Conservation (phyloP, 2,797 vertebrate genomes). For the Limnodromus scolopaceus region DNA sequence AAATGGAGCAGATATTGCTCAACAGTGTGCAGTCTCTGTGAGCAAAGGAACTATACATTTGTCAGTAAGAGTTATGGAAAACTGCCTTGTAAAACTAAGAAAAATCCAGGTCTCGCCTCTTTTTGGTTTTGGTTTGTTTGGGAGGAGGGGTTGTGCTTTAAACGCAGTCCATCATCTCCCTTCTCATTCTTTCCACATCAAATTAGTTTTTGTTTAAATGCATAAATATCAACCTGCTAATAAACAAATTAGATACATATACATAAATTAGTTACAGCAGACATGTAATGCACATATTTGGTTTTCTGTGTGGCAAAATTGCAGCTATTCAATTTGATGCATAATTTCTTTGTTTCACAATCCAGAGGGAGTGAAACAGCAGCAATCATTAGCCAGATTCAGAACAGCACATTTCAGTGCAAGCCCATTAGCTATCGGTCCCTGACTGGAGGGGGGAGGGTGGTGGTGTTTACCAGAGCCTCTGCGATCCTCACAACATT, state of each 20-base stretch:
- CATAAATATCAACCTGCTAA: background rate
- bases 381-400: background rate
- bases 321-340: background rate
- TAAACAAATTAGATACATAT: background rate
- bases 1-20: background rate
- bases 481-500: background rate
- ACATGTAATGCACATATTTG: background rate
- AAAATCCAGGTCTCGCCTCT: background rate
- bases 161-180: background rate
- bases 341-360: background rate
- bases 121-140: background rate
- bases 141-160: background rate
- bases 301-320: background rate
- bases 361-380: background rate
- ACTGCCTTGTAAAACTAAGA: background rate
- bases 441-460: rapidly evolving
- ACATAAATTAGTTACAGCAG: background rate
- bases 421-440: background rate
- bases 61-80: background rate
- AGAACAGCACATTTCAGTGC: background rate
- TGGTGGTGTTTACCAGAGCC: background rate
- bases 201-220: background rate
- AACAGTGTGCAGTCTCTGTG: background rate
- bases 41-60: background rate
- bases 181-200: background rate